Percentiles rank a stretch among this genome's conserved stretches.
Conservation (phyloP, 1,140 invertebrate genomes). For the Planococcus citri region DNA sequence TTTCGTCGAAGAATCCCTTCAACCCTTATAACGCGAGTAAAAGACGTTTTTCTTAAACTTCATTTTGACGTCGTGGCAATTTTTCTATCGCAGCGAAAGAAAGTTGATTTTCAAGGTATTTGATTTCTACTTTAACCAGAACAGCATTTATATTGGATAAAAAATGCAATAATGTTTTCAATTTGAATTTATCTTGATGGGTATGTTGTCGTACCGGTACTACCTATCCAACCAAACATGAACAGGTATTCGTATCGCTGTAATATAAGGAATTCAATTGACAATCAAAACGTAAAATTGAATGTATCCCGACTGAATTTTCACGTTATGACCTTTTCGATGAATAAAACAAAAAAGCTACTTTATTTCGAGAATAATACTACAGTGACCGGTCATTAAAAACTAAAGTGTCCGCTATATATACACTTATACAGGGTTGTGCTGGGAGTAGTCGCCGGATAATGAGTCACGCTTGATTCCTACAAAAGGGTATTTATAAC, state of each 20-base stretch:
- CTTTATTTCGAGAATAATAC: background rate
- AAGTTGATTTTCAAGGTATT: background rate
- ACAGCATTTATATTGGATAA: too few relatives aligned
- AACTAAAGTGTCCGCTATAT: background rate
- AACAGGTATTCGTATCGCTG: too few relatives aligned
- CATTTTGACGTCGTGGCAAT: background rate
- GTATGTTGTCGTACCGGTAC: too few relatives aligned
- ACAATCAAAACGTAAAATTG: too few relatives aligned
- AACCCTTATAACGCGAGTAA: background rate
- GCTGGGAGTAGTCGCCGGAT: background rate
- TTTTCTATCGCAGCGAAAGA: background rate
- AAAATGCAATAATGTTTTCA: too few relatives aligned
- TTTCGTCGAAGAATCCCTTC: background rate
- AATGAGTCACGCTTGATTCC: conserved; percentile 1
- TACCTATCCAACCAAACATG: too few relatives aligned
- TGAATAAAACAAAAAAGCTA: background rate
- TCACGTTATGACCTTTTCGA: background rate
- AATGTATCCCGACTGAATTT: background rate
- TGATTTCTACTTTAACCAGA: too few relatives aligned
- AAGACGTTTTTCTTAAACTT: background rate
- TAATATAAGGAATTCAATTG: too few relatives aligned
- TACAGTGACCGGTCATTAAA: background rate
- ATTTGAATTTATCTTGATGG: too few relatives aligned
- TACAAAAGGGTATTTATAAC: background rate
- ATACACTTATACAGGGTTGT: background rate